Evolutionary conservation across 92 coral and sea anemone species (phyloP), one percentile per base, ranked within the genome.

Genomic region (Phenganax marumi): DNA sequence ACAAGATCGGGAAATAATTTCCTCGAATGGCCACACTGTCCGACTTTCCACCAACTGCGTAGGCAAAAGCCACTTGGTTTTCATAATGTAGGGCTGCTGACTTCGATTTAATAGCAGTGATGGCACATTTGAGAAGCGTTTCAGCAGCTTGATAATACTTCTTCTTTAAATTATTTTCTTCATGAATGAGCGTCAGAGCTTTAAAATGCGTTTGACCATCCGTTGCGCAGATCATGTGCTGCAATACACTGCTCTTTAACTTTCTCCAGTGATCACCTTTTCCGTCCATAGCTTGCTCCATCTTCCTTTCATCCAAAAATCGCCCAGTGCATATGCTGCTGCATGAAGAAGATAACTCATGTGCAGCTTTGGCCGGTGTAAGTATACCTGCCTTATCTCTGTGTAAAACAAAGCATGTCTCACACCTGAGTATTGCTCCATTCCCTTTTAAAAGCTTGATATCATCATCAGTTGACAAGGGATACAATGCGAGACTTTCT

Each of bases 21-120:
- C 70, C 70, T 64, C 12, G 70, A 64, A 64, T 64, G 70, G 48
- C 70, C 70, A 64, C 70, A 64, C 33, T 64, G 70, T 39, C 70
- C 70, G 1, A 64, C 70, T 64, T 64, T 2, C 46, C 70, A 64
- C 70, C 70, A 17, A 64, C 19, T 6, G 46, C 13, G 17, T 17
- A 64, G 33, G 70, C 70, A 64, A 64, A 64, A 7, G 46, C 70
- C 6, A 64, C 16, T 16, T 64, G 70, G 33, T 25, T 18, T 64
- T 64, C 70, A 25, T 64, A 64, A 16, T 64, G 70, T 7, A 64
- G 8, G 6, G 70, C 70, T 22, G 70, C 70, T 16, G 70, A 64
- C 33, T 64, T 64, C 0, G 70, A 17, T 47, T 64, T 64, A 8
- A 64, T 47, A 64, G 70, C 12, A 8, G 47, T 64, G 33, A 64